phyloP scores from a whole-genome alignment of 2,888 invertebrate genomes.

The Trichacis sp. region DNA sequence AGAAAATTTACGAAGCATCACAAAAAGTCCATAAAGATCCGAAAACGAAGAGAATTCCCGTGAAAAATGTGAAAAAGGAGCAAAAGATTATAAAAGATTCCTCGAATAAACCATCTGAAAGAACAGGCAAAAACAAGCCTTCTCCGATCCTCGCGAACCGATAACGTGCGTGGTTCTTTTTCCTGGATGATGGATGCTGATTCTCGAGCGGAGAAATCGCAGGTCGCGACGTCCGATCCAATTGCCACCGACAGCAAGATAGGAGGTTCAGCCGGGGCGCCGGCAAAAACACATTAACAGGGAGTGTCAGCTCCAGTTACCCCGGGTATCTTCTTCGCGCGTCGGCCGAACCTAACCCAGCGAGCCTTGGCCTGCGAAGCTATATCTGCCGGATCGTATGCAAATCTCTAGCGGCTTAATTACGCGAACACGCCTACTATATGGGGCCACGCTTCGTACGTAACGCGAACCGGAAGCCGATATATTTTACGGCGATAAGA shows the following conservation, averaged over 20 bases:
- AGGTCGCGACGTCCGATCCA: background rate
- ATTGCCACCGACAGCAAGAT: too few species aligned
- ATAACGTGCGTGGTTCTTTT: constrained; percentile 12
- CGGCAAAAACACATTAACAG: constrained; percentile 58
- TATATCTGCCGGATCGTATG: constrained; percentile 64
- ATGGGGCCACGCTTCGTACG: constrained; percentile 56
- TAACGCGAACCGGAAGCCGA: constrained; percentile 60
- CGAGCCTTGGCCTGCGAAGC: constrained; percentile 19
- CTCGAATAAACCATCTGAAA: too few species aligned
- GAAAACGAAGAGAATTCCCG: too few species aligned
- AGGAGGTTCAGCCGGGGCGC: too few species aligned
- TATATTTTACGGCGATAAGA: constrained; percentile 49
- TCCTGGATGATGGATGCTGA: constrained; percentile 32
- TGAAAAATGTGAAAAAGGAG: too few species aligned
- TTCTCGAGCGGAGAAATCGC: background rate
- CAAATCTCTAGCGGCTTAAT: constrained; percentile 67
- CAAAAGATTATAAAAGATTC: too few species aligned
- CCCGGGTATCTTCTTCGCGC: constrained; percentile 53
- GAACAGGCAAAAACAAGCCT: too few species aligned
- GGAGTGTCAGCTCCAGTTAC: constrained; percentile 51
- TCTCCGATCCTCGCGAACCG: too few species aligned
- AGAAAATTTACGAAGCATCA: too few species aligned
- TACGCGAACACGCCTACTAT: constrained; percentile 65
- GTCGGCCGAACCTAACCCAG: too few species aligned
- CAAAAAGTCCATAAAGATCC: too few species aligned